These are phyloP conservation scores for Eugnorisma glareosa DNA, from an alignment of 2,888 invertebrate species.

Conservation along the genomic window DNA sequence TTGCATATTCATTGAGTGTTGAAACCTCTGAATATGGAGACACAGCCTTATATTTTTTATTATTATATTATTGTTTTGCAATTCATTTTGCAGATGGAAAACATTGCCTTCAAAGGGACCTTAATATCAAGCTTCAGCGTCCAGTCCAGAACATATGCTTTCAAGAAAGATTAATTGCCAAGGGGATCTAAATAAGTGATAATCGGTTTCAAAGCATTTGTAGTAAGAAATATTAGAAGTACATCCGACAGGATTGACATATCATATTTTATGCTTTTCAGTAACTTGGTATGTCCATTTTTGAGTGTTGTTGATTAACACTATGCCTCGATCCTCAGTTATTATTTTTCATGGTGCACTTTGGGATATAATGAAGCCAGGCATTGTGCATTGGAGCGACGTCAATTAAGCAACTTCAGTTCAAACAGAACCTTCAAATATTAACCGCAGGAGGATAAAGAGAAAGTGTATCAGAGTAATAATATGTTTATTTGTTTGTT, in stretches of 20 bases:
- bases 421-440: conserved; percentile 11
- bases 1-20: conserved; percentile 29
- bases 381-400: background rate
- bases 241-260: background rate
- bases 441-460: conserved; percentile 27
- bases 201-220: background rate
- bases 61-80: too few species aligned
- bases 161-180: too few species aligned
- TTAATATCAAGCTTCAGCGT: background rate
- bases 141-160: background rate
- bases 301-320: background rate
- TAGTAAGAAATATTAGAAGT: background rate
- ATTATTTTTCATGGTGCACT: background rate
- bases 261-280: background rate
- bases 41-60: too few species aligned
- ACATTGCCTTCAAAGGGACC: background rate
- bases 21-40: background rate
- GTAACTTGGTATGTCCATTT: background rate
- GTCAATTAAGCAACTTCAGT: background rate
- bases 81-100: background rate
- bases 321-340: background rate
- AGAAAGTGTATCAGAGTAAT: conserved; percentile 67
- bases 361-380: background rate
- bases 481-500: conserved; percentile 59
- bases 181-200: too few species aligned